A percentile compares a stretch with the other conserved stretches of the same genome.
These are phyloP conservation scores for Cavia porcellus DNA, from an alignment of 2,113 vertebrate genomes.

Conservation along the genomic window DNA sequence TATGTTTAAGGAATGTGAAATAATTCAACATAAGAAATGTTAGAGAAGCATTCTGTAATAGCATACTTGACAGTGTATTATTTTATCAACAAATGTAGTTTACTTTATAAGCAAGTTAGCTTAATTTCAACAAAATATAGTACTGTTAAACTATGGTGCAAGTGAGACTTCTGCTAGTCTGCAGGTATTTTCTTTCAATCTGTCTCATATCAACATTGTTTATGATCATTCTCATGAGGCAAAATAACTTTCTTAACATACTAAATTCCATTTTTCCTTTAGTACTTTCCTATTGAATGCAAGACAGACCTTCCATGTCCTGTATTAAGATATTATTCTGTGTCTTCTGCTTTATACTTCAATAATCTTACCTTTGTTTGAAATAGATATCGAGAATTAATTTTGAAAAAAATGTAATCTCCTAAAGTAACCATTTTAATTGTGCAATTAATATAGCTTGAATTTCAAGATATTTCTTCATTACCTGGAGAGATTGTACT, in stretches of 20 bases:
- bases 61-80: background rate
- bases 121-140: slow-evolving; percentile 32
- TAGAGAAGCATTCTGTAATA: background rate
- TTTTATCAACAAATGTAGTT: background rate
- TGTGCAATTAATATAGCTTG: background rate
- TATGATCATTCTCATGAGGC: background rate
- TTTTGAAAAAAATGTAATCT: background rate
- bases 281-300: background rate
- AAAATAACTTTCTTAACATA: slow-evolving; percentile 1
- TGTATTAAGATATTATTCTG: background rate
- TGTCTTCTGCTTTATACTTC: background rate
- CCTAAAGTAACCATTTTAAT: background rate
- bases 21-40: background rate
- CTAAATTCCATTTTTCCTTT: slow-evolving; percentile 1
- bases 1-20: background rate
- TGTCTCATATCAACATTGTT: background rate
- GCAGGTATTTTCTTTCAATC: background rate
- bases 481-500: background rate
- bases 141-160: background rate
- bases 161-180: slow-evolving; percentile 29
- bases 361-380: background rate
- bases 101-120: background rate
- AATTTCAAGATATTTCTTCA: background rate
- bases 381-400: background rate
- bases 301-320: background rate